Base-by-base conservation (phyloP, 2,797 vertebrate genomes). In the Chromis chromis region DNA sequence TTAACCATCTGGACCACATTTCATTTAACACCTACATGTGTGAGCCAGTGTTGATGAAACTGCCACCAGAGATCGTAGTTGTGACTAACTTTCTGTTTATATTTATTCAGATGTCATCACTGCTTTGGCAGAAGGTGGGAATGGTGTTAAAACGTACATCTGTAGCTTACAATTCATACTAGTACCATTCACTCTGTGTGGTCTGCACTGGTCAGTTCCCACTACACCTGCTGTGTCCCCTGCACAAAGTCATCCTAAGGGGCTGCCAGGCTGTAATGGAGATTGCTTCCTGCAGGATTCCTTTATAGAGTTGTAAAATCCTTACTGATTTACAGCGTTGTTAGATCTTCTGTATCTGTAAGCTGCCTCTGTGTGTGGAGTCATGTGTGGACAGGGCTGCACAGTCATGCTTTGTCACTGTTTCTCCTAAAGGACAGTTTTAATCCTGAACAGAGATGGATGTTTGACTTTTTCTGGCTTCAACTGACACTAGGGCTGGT, bases 291-390 rank as follows among this genome's bases (percentile, higher is more conserved):
- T 68, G 77, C 65, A 61, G 77, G 64, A 61, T 74, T 84, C 53
- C 82, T 92, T 90, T 90, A 92, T 92, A 68, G 71, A 86, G 81
- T 71, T 84, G 83, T 93, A 87, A 92, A 91, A 60, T 70, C 72
- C 44, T 64, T n/a, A 6, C 46, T 85, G 88, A 92, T 93, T 90
- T 93, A 91, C 49, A 25, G 68, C 27, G 54, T 66, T 24, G 72
- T 74, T 67, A 13, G 68, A 59, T 86, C 70, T 60, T 62, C 59
- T 61, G 13, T 87, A 60, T 86, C 70, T 87, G 57, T 58, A 50
- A 49, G 25, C 60, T 48, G 70, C 56, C 39, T 78, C 27, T 73
- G 48, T 73, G 58, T 63, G 57, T 59, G 14, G 21, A 46, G 62
- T 50, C 50, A 42, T 61, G 36, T 79, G 70, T 59, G 56, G 64